Percentiles rank a stretch among this genome's conserved stretches.
These are phyloP conservation scores for Choloepus didactylus DNA, from an alignment of 2,797 vertebrate genomes.

Conservation along the genomic window DNA sequence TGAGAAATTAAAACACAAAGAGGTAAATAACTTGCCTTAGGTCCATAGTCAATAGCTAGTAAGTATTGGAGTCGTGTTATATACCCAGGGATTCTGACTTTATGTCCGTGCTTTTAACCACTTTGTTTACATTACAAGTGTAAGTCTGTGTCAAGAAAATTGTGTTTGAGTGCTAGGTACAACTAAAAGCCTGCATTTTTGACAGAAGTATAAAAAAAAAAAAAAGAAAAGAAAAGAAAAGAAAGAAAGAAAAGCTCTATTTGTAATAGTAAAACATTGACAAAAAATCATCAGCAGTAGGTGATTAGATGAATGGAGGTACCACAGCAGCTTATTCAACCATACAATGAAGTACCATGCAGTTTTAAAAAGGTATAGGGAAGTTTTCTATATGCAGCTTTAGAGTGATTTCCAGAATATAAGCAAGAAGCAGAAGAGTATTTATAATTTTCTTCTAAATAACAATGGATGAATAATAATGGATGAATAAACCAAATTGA, in stretches of 20 bases:
- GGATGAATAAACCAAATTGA: background rate
- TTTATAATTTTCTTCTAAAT: constrained; percentile 35
- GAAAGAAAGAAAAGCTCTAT: background rate
- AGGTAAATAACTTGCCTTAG: constrained; percentile 19
- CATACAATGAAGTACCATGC: background rate
- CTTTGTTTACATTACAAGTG: background rate
- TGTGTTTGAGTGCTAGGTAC: background rate
- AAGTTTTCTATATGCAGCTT: background rate
- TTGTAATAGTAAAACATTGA: constrained; percentile 35
- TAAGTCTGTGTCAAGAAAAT: background rate
- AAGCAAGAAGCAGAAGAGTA: background rate
- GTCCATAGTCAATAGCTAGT: background rate
- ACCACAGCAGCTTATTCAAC: background rate
- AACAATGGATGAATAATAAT: background rate
- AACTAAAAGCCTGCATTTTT: background rate
- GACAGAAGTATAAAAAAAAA: background rate
- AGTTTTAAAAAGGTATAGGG: background rate
- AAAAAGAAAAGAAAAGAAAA: too few species aligned
- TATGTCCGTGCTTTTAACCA: background rate
- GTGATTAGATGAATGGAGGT: background rate
- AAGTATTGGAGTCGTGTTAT: background rate
- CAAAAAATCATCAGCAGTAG: background rate
- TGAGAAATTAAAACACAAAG: constrained; percentile 57
- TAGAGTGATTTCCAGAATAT: constrained; percentile 9
- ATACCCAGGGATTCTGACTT: background rate